phyloP scores from a whole-genome alignment of 2,888 invertebrate genomes.

The Plutella xylostella region DNA sequence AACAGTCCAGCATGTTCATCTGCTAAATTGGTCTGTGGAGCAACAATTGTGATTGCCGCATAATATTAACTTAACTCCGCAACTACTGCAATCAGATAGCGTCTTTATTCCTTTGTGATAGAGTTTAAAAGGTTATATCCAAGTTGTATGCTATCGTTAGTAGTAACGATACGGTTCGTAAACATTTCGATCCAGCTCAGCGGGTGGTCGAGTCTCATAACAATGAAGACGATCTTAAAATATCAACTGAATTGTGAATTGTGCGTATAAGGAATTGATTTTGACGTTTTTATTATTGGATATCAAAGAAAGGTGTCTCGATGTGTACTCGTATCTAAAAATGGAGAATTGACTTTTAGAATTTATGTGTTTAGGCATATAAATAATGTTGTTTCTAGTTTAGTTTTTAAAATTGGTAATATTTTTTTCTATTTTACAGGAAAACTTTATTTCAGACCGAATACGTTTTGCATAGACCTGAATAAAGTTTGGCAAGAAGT shows the following conservation, averaged over 20 bases:
- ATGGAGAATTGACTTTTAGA: no score
- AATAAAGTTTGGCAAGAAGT: no score
- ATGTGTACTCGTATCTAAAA: no score
- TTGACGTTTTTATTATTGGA: constrained; percentile 4
- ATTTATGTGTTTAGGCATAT: no score
- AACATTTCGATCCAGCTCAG: not conserved
- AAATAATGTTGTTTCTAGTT: no score
- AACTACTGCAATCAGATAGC: not conserved
- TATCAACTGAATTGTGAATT: constrained; percentile 4
- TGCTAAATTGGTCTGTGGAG: not conserved
- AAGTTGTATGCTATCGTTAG: not conserved
- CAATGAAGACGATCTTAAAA: constrained; percentile 1
- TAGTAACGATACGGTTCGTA: not conserved
- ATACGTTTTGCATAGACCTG: no score
- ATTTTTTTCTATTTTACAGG: no score
- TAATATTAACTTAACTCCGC: not conserved
- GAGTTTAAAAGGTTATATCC: not conserved
- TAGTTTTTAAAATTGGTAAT: no score
- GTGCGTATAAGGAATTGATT: constrained; percentile 4
- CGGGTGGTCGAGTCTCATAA: constrained; percentile 4
- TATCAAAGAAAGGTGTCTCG: not conserved
- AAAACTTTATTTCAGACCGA: no score
- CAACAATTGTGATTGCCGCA: constrained; percentile 1
- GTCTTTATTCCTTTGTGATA: not conserved
- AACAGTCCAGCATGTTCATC: no score